Evolutionary conservation across 2,113 vertebrate genomes (phyloP).

Genomic region (Tetrao urogallus): DNA sequence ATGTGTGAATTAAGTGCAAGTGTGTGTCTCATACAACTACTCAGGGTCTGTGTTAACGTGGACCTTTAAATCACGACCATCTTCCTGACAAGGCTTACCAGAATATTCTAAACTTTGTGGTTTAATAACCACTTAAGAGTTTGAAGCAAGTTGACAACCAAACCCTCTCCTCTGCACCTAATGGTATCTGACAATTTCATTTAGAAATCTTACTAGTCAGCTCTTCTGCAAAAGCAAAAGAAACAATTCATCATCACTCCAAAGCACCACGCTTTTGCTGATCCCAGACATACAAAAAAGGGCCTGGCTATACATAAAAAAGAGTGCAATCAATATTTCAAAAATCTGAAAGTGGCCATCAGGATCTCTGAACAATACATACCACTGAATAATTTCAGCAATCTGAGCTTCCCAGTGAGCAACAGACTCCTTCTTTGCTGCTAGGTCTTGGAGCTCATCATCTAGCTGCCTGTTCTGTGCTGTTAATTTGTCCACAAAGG

Average conservation of each 20-base stretch:
- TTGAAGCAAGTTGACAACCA: background rate
- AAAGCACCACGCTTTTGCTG: background rate
- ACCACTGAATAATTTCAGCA: slow-evolving; percentile 99
- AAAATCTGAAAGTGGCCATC: background rate
- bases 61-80: background rate
- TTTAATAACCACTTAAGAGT: background rate
- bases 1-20: background rate
- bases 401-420: slow-evolving; percentile 99
- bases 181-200: background rate
- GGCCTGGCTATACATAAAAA: background rate
- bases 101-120: background rate
- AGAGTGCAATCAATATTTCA: background rate
- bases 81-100: background rate
- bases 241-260: background rate
- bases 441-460: slow-evolving; percentile 91
- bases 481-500: slow-evolving; percentile 92
- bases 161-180: background rate
- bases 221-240: background rate
- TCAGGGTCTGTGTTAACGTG: background rate
- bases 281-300: background rate
- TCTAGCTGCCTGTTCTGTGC: slow-evolving; percentile 93
- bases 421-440: slow-evolving; percentile 94
- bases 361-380: slow-evolving; percentile 18
- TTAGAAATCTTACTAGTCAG: background rate
- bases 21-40: background rate